Base-by-base conservation (phyloP, 2,113 vertebrate genomes). In the Polypterus bichir region DNA sequence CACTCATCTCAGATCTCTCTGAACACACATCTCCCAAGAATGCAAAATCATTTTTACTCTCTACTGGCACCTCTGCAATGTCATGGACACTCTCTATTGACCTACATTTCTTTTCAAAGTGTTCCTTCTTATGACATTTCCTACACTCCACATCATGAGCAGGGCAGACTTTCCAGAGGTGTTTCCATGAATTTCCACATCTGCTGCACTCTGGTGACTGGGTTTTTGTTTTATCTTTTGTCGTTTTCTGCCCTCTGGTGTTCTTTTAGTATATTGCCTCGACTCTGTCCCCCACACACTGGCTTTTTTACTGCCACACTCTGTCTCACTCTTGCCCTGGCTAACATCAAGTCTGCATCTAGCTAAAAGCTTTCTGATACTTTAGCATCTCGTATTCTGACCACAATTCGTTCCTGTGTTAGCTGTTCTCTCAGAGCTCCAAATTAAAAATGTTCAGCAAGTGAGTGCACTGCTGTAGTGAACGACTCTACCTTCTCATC, bases 391-490 rank as follows among this genome's bases (percentile, higher is more conserved):
- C 2, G 27, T 27, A 27, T 27, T 27, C 56, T 57, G 2, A 66
- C 55, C 3, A 70, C 48, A 3, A 69, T 64, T 27, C 27, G 1
- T 47, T 68, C 52, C 7, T 60, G 58, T 51, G 62, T 65, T 10
- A 63, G 11, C 9, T 48, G 47, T 59, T 70, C 62, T 53, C 57
- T 62, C 44, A 70, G 57, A 3, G 55, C 45, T 45, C 64, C 8
- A 45, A 63, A 69, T n/a, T 64, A 9, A 54, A 64, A 69, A 47
- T 66, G 61, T 11, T 69, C 64, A n/a, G 68, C 47, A 2, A 67
- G 56, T 11, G 49, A 47, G 53, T 64, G 60, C 7, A 62, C 63
- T 1, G 62, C 60, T 4, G 59, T 64, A 6, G 64, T 66, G 9
- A 70, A 70, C 0, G 55, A 64, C 47, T 67, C 59, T 1, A 66